Evolutionary conservation across 2,113 vertebrate species (phyloP), one percentile per base, ranked within the genome.

Genomic region (Carassius gibelio): DNA sequence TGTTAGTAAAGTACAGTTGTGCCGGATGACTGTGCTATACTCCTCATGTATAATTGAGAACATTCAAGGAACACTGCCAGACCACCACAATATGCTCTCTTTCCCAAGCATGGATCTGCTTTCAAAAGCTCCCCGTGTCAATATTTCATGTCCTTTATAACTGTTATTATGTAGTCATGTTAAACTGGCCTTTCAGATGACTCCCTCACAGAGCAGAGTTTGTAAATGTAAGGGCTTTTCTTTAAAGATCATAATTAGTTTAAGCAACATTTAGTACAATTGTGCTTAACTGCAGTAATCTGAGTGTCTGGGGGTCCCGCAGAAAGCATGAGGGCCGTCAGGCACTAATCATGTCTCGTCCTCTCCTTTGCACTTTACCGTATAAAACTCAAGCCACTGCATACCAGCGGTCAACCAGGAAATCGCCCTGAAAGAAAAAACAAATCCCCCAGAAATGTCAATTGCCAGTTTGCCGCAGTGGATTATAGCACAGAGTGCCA

Each of bases 131-230:
- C 26, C 23, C 34, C 9, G 21, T 75, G 48, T 86, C 64, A 88
- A 86, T 87, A 86, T 87, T 87, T 87, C 10, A 88, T 81, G 30
- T 72, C n/a, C n/a, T 69, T 66, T 68, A 87, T 81, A 83, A 87
- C 62, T 34, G 61, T 83, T 82, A 72, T 71, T 64, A 76, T 78
- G n/a, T 34, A 77, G 11, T 74, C 69, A 30, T 57, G 62, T 78
- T 69, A n/a, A 85, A 57, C 30, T 42, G 30, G 30, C 48, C 57
- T 30, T 48, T 15, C 38, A 26, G 61, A 61, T 34, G 50, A 8
- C 26, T 55, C 1, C 50, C 50, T 76, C 15, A 55, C n/a, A 3
- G n/a, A 75, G 42, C 21, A 45, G 11, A 6, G 72, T 50, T 74
- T n/a, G 21, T 13, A 55, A 34, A 13, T 7, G 42, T 45, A 11